Evolutionary conservation across 2,888 invertebrate species (phyloP), one percentile per base, ranked within the genome.

Genomic region (Leptogaster cylindrica): DNA sequence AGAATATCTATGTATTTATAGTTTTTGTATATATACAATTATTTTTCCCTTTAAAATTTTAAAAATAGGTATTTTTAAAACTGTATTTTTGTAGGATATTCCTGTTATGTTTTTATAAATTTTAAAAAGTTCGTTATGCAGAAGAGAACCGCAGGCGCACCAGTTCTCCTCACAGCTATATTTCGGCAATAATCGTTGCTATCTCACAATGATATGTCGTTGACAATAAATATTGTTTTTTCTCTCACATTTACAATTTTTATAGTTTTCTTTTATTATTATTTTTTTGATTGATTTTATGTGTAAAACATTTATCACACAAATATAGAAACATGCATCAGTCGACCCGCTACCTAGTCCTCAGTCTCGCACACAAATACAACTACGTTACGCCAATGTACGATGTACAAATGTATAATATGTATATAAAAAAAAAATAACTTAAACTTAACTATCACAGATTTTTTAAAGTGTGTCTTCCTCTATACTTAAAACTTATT

Each of bases 161-260:
- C 23, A 16, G 55, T 18, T 27, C 36, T 28, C 44, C 41, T 61
- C 61, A 61, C 61, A 61, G 61, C 61, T 61, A 61, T 18, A 8
- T 28, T 41, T 61, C 61, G 61, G 61, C 61, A 61, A 61, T 61
- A 61, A 44, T 61, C 61, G 61, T 61, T 61, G 61, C 61, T 61
- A 44, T 16, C 36, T 61, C 44, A 44, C 44, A 44, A 44, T 18
- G 28, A 16, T 44, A 18, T 27, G 23, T 36, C 55, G 55, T 16
- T 28, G 20, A 61, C 28, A 44, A 61, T 61, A 44, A 44, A 61
- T 61, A 28, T 61, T 14, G 10, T 28, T 16, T 44, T 44, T 41
- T 61, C 36, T 27, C 28, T 25, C 58, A 20, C 20, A 48, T 48
- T n/a, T 25, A 41, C 7, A 41, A 41, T 41, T 6, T 25, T 48